Evolutionary conservation across 2,888 invertebrate genomes (phyloP), one percentile per base, ranked within the genome.

Genomic region (Pyrgus malvae): DNA sequence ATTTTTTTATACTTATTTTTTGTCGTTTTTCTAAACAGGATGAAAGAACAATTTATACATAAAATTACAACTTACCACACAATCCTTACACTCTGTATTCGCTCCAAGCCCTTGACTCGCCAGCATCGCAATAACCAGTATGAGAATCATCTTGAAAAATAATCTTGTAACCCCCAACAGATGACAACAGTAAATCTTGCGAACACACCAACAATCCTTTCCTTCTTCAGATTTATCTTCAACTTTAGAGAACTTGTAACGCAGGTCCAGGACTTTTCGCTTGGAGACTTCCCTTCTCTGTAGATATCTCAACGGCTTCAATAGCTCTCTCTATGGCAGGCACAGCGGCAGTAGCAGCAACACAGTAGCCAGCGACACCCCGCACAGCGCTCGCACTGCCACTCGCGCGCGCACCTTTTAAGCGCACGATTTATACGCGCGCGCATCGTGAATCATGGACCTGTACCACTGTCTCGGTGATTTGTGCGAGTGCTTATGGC

Each of bases 51-150:
- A n/a, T n/a, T n/a, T n/a, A n/a, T n/a, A n/a, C n/a, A n/a, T n/a
- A 25, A n/a, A 12, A 6, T 21, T 0, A 16, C 14, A 0, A 46
- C 72, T 72, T 68, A 89, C 88, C 59, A 83, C 73, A 56, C 86
- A 88, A 60, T 84, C 83, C 64, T 83, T 87, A 65, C 88, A 87
- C 55, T 76, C 80, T 42, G 76, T 71, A 11, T 72, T 67, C 12
- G 75, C 73, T 87, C 87, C 79, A 44, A 77, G 78, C 65, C 21
- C 12, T 7, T 37, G 11, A 19, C 33, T 44, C 3, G 37, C 37
- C 51, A 51, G 19, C 44, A 51, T 51, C 9, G 44, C 44, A 5
- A 44, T 8, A 5, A 51, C 29, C n/a, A 51, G 12, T 14, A 37
- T 29, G 8, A 14, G 37, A 51, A 51, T 44, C 51, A 51, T 48